Percentiles rank a stretch among this genome's conserved stretches.
Evolutionary conservation across 2,888 invertebrate genomes (phyloP).

Genomic region (Buathra laborator): DNA sequence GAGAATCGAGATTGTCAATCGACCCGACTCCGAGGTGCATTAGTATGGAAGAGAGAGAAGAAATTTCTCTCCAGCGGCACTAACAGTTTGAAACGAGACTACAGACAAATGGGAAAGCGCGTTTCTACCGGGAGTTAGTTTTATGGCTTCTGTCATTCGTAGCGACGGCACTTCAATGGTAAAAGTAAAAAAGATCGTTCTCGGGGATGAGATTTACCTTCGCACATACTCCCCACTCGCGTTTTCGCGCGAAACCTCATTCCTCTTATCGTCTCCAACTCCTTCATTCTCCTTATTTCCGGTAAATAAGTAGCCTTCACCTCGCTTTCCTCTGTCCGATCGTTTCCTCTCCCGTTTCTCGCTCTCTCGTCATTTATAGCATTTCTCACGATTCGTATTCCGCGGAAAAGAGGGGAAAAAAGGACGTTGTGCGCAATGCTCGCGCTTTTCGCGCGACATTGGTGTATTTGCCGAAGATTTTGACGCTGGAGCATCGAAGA

Average conservation of each 20-base stretch:
- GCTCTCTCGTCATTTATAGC: slow-evolving; percentile 15
- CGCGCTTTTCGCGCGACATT: not conserved
- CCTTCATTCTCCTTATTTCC: slow-evolving; percentile 32
- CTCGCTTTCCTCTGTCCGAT: not conserved
- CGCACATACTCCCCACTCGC: not conserved
- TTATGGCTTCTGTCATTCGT: slow-evolving; percentile 21
- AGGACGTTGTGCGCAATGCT: not conserved
- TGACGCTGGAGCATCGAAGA: not conserved
- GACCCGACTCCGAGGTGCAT: not conserved
- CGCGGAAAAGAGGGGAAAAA: not conserved
- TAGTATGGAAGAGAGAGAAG: not conserved
- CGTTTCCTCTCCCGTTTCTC: not conserved
- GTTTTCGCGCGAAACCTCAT: not conserved
- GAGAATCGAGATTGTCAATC: not conserved
- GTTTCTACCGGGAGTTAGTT: slow-evolving; percentile 25
- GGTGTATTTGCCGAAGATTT: slow-evolving; percentile 5
- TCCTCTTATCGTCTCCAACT: not conserved
- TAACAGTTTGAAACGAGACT: not conserved
- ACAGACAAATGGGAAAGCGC: slow-evolving; percentile 15
- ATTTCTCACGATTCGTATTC: slow-evolving; percentile 9
- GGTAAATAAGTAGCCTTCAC: slow-evolving; percentile 28
- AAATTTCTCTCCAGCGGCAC: not conserved
- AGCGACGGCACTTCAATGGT: slow-evolving; percentile 2
- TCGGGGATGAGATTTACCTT: slow-evolving; percentile 22
- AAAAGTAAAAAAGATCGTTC: slow-evolving; percentile 18